phyloP scores from a whole-genome alignment of 2,888 invertebrate species.

The Lycaena phlaeas region DNA sequence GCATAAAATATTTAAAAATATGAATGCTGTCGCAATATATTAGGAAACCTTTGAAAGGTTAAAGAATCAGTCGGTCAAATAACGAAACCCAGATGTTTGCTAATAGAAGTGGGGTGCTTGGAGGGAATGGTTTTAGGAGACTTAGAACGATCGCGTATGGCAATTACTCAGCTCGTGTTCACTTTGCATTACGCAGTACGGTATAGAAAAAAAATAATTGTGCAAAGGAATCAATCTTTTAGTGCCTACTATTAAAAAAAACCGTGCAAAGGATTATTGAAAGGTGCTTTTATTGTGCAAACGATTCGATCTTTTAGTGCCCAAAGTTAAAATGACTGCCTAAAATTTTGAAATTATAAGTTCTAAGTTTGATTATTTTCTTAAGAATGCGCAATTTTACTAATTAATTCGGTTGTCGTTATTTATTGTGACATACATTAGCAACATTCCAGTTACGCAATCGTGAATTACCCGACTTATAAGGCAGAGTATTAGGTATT shows the following conservation, averaged over 20 bases:
- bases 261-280: neutral
- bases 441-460: slow-evolving; percentile 4
- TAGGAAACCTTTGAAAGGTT: too few relatives aligned
- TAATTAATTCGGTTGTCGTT: neutral
- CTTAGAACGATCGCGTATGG: slow-evolving; percentile 1
- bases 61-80: too few relatives aligned
- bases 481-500: slow-evolving; percentile 18
- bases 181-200: neutral
- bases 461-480: neutral
- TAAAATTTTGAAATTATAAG: neutral
- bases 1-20: too few relatives aligned
- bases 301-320: too few relatives aligned
- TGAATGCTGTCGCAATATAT: too few relatives aligned
- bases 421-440: neutral
- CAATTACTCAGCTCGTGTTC: neutral
- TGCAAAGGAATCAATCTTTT: neutral
- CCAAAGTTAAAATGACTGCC: too few relatives aligned
- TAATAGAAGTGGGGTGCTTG: slow-evolving; percentile 6
- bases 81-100: too few relatives aligned
- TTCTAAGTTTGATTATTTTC: neutral
- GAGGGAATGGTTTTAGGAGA: neutral
- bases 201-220: neutral
- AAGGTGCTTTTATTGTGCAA: too few relatives aligned
- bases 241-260: too few relatives aligned
- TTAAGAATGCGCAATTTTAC: neutral